phyloP scores from a whole-genome alignment of 2,797 vertebrate species.

The Perdix hodgsoniae region DNA sequence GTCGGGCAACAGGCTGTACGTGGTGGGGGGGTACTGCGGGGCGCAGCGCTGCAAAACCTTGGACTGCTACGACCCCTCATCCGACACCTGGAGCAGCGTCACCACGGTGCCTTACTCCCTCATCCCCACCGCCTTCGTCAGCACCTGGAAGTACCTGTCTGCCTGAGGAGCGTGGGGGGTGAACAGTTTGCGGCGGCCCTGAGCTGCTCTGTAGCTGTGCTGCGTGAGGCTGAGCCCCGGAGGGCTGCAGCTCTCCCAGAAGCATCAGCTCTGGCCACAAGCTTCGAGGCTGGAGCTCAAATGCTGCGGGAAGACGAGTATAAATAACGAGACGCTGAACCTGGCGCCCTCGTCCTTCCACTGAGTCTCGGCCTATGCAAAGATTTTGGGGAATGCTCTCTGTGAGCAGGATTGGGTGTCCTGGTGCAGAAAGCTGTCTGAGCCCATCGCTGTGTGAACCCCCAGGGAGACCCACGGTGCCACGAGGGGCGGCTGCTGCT shows the following conservation, averaged over 20 bases:
- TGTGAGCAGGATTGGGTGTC: background rate
- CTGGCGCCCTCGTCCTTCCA: background rate
- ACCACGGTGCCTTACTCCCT: conserved; percentile 97
- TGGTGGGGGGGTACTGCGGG: conserved; percentile 98
- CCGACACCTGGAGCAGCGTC: conserved; percentile 96
- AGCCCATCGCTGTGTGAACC: background rate
- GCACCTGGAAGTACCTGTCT: conserved; percentile 99
- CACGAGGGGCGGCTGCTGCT: background rate
- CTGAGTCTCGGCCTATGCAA: background rate
- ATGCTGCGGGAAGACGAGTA: background rate
- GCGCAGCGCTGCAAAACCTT: conserved; percentile 97
- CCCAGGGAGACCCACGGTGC: background rate
- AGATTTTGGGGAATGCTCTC: conserved; percentile 53
- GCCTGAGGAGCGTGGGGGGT: conserved; percentile 34
- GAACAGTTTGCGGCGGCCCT: rapidly evolving
- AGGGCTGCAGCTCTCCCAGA: background rate
- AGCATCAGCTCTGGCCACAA: rapidly evolving
- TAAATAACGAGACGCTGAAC: conserved; percentile 18
- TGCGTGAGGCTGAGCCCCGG: background rate
- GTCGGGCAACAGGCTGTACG: conserved; percentile 97
- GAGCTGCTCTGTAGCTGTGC: background rate
- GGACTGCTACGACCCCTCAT: conserved; percentile 96
- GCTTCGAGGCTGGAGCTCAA: background rate
- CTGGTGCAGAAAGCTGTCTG: background rate
- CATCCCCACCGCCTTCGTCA: conserved; percentile 98